phyloP scores from a whole-genome alignment of 2,113 vertebrate genomes.

The Myocastor coypus region DNA sequence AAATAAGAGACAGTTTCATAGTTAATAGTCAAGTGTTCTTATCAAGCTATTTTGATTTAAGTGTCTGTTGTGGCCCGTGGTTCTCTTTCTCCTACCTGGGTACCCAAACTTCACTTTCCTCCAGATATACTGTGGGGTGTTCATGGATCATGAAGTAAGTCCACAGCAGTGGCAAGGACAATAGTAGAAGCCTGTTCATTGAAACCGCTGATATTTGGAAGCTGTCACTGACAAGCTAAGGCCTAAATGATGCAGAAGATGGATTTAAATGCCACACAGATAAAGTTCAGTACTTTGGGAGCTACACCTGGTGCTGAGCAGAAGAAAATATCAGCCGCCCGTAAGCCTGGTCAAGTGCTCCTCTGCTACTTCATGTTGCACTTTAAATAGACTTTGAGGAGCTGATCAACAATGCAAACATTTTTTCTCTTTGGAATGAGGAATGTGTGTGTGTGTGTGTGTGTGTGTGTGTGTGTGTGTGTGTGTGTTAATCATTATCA shows the following conservation, averaged over 20 bases:
- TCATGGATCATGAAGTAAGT: background rate
- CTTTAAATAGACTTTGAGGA: background rate
- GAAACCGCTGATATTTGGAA: background rate
- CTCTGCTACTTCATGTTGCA: background rate
- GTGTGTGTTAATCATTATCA: no score
- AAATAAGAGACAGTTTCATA: background rate
- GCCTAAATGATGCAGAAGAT: background rate
- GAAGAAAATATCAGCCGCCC: background rate
- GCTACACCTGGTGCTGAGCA: background rate
- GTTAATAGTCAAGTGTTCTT: background rate
- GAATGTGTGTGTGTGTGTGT: no score
- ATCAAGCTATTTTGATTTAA: background rate
- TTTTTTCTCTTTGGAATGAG: background rate
- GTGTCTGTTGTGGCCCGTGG: background rate
- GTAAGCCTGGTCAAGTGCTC: background rate
- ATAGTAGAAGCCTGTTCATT: background rate
- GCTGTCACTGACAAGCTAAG: background rate
- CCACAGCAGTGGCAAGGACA: background rate
- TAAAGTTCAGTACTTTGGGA: background rate
- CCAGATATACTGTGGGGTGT: background rate
- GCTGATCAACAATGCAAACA: background rate
- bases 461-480: no score
- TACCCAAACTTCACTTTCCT: background rate
- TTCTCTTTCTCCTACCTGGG: background rate
- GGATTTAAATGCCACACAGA: background rate